These are phyloP conservation scores for Pelochelys cantorii DNA, from an alignment of 2,797 vertebrate species.

Conservation along the genomic window DNA sequence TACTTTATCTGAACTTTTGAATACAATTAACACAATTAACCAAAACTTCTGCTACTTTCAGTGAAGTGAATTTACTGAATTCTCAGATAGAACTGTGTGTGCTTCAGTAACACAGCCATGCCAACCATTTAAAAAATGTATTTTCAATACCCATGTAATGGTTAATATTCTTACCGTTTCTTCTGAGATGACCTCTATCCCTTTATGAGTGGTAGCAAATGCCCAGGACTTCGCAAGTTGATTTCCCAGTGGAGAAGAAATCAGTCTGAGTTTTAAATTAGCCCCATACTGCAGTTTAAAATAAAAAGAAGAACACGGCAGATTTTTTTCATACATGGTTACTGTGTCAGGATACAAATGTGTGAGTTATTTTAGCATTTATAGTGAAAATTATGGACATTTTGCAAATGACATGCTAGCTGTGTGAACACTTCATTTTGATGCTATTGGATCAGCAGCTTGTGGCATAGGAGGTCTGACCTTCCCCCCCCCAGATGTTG, in stretches of 20 bases:
- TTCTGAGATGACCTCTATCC: not conserved
- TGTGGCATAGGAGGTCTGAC: not conserved
- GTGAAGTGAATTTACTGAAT: not conserved
- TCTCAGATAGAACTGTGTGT: not conserved
- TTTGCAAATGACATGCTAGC: not conserved
- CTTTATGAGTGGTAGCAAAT: not conserved
- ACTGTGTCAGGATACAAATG: not conserved
- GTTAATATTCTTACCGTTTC: not conserved
- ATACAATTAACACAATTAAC: not conserved
- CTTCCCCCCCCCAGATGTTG: not conserved
- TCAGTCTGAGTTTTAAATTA: not conserved
- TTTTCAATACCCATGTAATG: not conserved
- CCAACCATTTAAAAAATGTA: not conserved
- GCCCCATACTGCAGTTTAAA: not conserved
- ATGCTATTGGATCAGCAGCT: not conserved
- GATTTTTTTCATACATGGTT: not conserved
- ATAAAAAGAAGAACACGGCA: not conserved
- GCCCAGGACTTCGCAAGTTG: not conserved
- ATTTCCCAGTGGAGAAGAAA: not conserved
- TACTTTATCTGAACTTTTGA: not conserved
- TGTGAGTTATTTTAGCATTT: not conserved
- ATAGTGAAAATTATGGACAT: not conserved
- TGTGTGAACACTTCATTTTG: not conserved
- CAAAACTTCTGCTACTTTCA: not conserved
- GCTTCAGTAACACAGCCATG: not conserved